phyloP scores from a whole-genome alignment of 1,140 invertebrate genomes.

The Cataglyphis hispanica region DNA sequence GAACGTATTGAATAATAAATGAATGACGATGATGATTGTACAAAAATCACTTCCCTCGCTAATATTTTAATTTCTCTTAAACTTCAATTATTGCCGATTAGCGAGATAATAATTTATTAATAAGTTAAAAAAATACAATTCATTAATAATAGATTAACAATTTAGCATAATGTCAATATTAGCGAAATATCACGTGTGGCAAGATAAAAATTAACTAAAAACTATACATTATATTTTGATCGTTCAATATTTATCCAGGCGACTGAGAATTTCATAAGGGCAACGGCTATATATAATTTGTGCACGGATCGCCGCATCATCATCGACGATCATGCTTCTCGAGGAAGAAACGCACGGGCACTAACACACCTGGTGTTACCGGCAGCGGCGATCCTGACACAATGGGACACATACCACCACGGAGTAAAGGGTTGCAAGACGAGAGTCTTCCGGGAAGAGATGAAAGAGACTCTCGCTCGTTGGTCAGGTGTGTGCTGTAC shows the following conservation, averaged over 20 bases:
- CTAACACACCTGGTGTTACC: slow-evolving; percentile 70
- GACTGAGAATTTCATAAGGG: slow-evolving; percentile 23
- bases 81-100: neutral
- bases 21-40: slow-evolving; percentile 19
- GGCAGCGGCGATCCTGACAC: slow-evolving; percentile 67
- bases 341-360: slow-evolving; percentile 52
- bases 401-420: slow-evolving; percentile 75
- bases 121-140: neutral
- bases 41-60: neutral
- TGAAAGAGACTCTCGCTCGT: slow-evolving; percentile 77
- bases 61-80: slow-evolving; percentile 22
- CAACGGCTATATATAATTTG: slow-evolving; percentile 57
- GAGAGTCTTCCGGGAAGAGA: slow-evolving; percentile 81
- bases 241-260: slow-evolving; percentile 26
- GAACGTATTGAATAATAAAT: slow-evolving; percentile 16
- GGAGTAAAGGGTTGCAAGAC: slow-evolving; percentile 74
- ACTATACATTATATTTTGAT: neutral
- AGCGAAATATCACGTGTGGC: neutral
- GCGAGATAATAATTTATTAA: neutral
- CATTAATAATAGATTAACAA: neutral
- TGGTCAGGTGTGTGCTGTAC: slow-evolving; percentile 75
- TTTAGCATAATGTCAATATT: neutral
- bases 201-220: slow-evolving; percentile 2
- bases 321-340: slow-evolving; percentile 68
- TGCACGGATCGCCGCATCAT: slow-evolving; percentile 68